Base-by-base conservation (phyloP, 2,888 invertebrate species). In the Spisula subtruncata region DNA sequence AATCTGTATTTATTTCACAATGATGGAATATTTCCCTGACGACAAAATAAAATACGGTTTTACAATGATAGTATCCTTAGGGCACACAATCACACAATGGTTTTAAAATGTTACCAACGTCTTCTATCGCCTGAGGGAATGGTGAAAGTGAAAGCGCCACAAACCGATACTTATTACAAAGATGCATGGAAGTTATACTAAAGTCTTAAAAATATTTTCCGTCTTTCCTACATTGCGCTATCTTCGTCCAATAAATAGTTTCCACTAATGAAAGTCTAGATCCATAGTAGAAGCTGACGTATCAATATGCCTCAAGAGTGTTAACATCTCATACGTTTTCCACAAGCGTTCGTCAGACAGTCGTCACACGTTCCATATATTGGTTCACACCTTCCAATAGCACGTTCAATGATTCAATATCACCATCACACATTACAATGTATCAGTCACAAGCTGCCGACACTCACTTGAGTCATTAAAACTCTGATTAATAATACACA, bases 271-370 rank as follows among this genome's bases (percentile, higher is more conserved):
- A 75, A 85, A 85, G 75, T 85, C 51, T 54, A 35, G 35, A 32
- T 85, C 25, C 54, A 35, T 35, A 16, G 80, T 56, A 84, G 51
- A 79, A 48, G 56, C 54, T 54, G 35, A 20, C 54, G 16, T 56
- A 85, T 85, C 85, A 56, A 85, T 85, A 35, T 32, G 80, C 56
- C 80, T 85, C 80, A 16, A 41, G 56, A 29, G 80, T 56, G 85
- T 85, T 56, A 51, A 79, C 51, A 54, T 85, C 85, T 85, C 85
- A 56, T 85, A 85, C 79, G 51, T 79, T 35, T 85, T 56, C 48
- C 25, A 35, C 85, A 51, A 79, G 6, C 54, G 35, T 79, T 79
- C 56, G 85, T 56, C 25, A 56, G 80, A n/a, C 79, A n/a, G 79
- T 51, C 32, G 79, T 51, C 32, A 35, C 41, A 80, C 20, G 29